Evolutionary conservation across 2,888 invertebrate genomes (phyloP).

Genomic region (Hemithea aestivaria): DNA sequence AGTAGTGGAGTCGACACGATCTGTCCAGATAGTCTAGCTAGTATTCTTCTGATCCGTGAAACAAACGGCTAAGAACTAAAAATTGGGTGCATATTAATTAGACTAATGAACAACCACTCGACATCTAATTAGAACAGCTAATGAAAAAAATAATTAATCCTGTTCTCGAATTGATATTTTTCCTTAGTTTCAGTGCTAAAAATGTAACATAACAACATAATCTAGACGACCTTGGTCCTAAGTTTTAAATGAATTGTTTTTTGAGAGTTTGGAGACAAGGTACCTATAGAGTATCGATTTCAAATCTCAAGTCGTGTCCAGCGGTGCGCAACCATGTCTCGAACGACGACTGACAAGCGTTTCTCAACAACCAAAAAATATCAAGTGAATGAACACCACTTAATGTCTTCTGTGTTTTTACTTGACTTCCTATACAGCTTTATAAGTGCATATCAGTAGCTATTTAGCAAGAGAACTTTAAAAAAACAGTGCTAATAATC

Average conservation of each 20-base stretch:
- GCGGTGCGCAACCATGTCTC: conserved; percentile 31
- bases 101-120: too few species aligned
- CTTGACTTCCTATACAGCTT: conserved; percentile 13
- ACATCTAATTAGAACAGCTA: too few species aligned
- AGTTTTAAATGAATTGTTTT: conserved; percentile 11
- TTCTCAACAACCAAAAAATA: conserved; percentile 18
- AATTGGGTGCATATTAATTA: too few species aligned
- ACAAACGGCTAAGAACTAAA: too few species aligned
- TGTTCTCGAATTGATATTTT: too few species aligned
- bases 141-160: too few species aligned
- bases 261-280: conserved; percentile 9
- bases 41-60: too few species aligned
- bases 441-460: neutral
- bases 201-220: too few species aligned
- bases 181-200: neutral
- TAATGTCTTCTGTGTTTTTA: conserved; percentile 9
- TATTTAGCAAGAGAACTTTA: too few species aligned
- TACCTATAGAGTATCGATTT: conserved; percentile 7
- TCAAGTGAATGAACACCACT: conserved; percentile 16
- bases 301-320: conserved; percentile 27
- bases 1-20: too few species aligned
- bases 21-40: too few species aligned
- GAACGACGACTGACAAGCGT: conserved; percentile 18
- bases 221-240: conserved; percentile 6
- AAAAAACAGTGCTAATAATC: too few species aligned